Evolutionary conservation across 2,113 vertebrate genomes (phyloP), one percentile per base, ranked within the genome.

Genomic region (Platycercus adscitus): DNA sequence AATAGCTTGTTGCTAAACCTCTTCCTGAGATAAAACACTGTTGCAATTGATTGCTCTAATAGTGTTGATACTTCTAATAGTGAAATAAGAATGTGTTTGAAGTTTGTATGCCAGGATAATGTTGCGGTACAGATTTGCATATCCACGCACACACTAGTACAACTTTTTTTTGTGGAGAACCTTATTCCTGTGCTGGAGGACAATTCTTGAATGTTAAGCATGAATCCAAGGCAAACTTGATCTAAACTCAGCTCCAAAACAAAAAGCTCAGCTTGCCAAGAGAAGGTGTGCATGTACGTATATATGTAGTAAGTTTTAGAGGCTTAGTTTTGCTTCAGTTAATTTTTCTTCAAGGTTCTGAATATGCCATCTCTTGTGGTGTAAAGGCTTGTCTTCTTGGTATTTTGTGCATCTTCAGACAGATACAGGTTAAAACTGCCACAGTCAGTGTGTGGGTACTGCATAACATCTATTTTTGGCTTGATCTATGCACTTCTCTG

Each of bases 1-100:
- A 73, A 72, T 60, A n/a, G 80, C 72, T 93, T 75, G 76, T 78
- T 78, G 64, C 86, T 95, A 86, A 95, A 58, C 66, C 50, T 88
- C 50, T 89, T 73, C 71, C 6, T 31, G 60, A 83, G 71, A 43
- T 88, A 50, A 92, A 86, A 43, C 50, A 47, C 47, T 81, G 49
- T 29, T 86, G 88, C 37, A 65, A 12, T 66, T 3, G 3, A 61
- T 82, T 7, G 2, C 56, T 64, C 11, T 35, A 2, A 53, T 14
- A 47, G 43, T 23, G 14, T 66, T 3, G 3, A 65, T 82, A 13
- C 2, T 58, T 65, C 13, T 33, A 3, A 49, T 13, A 56, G n/a
- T 14, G 76, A 31, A 70, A 18, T 53, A 33, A 7, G 13, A 25
- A 43, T 1, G 2, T 52, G 31, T 2, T 0, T 3, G 76, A 20